Percentiles rank a stretch among this genome's conserved stretches.
phyloP scores from a whole-genome alignment of 2,797 vertebrate genomes.

The Xenops minutus region DNA sequence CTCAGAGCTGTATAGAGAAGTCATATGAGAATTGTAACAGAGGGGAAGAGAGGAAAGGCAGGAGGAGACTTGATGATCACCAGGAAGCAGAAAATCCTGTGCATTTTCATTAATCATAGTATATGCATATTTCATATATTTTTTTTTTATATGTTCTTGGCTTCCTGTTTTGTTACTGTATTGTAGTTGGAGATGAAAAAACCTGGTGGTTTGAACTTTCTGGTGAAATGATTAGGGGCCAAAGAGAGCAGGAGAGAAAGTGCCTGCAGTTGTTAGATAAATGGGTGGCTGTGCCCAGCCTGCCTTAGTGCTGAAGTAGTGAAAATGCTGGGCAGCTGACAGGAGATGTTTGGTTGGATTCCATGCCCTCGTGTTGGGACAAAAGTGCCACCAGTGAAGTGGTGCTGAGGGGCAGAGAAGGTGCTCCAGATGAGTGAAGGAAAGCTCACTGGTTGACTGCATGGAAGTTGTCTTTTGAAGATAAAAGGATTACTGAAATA shows the following conservation, averaged over 20 bases:
- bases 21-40: background rate
- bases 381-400: background rate
- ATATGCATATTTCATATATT: background rate
- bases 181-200: background rate
- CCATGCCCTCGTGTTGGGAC: background rate
- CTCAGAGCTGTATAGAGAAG: background rate
- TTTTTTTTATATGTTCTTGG: background rate
- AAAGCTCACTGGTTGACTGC: background rate
- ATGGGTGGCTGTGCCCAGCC: background rate
- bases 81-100: background rate
- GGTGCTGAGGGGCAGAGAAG: background rate
- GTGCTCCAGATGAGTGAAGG: background rate
- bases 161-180: background rate
- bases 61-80: background rate
- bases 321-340: background rate
- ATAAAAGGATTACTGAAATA: slow-evolving; percentile 21
- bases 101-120: background rate
- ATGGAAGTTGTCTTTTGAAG: background rate
- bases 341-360: background rate
- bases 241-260: background rate
- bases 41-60: background rate
- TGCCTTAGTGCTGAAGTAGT: background rate
- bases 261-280: background rate
- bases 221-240: background rate
- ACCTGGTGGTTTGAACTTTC: background rate